Percentiles rank a stretch among this genome's conserved stretches.
Evolutionary conservation across 2,888 invertebrate species (phyloP).

Genomic region (Boloria euphrosyne): DNA sequence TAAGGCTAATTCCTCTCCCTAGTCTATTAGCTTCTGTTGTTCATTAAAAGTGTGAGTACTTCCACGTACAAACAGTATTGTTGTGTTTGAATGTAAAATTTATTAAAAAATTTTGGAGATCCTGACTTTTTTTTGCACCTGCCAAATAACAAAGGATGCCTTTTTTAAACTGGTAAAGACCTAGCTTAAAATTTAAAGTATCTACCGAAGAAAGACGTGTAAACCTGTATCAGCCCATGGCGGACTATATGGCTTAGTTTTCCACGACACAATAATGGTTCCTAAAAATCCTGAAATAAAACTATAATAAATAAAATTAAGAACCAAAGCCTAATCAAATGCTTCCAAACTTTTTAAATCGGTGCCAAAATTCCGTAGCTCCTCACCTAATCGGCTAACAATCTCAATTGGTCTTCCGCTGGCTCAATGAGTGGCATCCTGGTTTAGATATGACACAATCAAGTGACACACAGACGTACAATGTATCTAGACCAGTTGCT

Average conservation of each 20-base stretch:
- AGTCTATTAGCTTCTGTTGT: not conserved
- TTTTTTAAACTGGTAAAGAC: too few relatives aligned
- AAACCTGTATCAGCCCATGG: too few relatives aligned
- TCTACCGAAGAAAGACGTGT: too few relatives aligned
- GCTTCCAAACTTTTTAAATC: not conserved
- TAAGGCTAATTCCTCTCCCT: slow-evolving; percentile 5
- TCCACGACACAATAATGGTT: too few relatives aligned
- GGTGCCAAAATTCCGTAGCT: slow-evolving; percentile 6
- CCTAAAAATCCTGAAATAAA: not conserved
- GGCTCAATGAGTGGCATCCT: slow-evolving; percentile 54
- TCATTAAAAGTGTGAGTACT: not conserved
- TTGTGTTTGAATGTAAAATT: slow-evolving; percentile 70
- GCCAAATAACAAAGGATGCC: too few relatives aligned
- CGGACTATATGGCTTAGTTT: too few relatives aligned
- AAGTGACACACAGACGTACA: slow-evolving; percentile 15
- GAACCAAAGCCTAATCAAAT: too few relatives aligned
- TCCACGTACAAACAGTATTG: slow-evolving; percentile 44
- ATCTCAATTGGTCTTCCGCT: slow-evolving; percentile 54
- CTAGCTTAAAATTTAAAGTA: too few relatives aligned
- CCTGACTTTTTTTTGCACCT: slow-evolving; percentile 45
- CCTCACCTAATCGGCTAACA: slow-evolving; percentile 46
- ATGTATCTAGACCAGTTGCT: slow-evolving; percentile 24
- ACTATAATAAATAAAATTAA: not conserved
- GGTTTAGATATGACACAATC: slow-evolving; percentile 42
- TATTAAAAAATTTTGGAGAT: slow-evolving; percentile 69